Percentiles rank a stretch among this genome's conserved stretches.
Conservation (phyloP, 2,797 vertebrate species). For the Acrossocheilus wenchowensis region DNA sequence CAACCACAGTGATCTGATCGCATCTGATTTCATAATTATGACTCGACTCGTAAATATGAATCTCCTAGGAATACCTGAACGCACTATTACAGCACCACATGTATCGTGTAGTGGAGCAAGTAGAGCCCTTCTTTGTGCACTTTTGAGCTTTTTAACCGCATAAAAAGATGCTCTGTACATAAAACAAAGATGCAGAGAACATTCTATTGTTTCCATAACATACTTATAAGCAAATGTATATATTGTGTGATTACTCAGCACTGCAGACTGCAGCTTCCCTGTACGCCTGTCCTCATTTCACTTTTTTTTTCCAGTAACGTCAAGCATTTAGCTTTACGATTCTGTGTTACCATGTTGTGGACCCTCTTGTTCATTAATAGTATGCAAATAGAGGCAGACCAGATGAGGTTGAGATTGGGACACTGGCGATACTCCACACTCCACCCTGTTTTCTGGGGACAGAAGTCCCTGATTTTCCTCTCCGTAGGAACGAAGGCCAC, state of each 20-base stretch:
- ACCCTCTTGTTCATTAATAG: conserved; percentile 93
- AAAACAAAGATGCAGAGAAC: not conserved
- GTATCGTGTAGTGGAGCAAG: not conserved
- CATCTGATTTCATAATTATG: not conserved
- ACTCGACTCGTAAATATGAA: not conserved
- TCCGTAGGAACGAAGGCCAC: conserved; percentile 72
- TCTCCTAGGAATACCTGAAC: not conserved
- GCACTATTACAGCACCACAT: not conserved
- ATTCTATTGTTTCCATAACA: not conserved
- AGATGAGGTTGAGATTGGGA: conserved; percentile 70
- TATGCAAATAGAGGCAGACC: conserved; percentile 88
- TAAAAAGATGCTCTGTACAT: not conserved
- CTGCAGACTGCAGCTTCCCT: not conserved
- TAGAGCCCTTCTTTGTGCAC: not conserved
- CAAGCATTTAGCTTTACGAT: conserved; percentile 68
- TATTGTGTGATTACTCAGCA: not conserved
- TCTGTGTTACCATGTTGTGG: conserved; percentile 79
- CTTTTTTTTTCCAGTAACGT: not conserved
- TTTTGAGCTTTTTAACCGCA: conserved; percentile 1
- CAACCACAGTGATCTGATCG: not conserved
- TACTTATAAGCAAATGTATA: not conserved
- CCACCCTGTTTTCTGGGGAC: conserved; percentile 73
- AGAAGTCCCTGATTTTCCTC: conserved; percentile 85
- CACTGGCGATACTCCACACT: conserved; percentile 54
- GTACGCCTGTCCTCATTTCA: conserved; percentile 7